Percentiles rank a stretch among this genome's conserved stretches.
Evolutionary conservation across 2,888 invertebrate genomes (phyloP).

Genomic region (Caenorhabditis zanzibari): DNA sequence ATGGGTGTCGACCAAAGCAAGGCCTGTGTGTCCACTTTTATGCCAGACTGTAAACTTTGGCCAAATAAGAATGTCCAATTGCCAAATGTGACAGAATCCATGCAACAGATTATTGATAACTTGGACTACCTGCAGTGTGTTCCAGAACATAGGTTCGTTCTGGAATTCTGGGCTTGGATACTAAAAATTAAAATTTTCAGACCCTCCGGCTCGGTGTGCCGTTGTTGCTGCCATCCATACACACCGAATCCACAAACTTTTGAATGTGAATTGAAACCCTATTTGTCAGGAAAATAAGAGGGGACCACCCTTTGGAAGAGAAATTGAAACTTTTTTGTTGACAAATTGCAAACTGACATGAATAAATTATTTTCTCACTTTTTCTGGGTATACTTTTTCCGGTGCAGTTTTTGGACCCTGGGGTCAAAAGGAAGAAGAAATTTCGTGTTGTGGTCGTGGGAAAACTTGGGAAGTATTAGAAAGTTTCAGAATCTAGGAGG

Average conservation of each 20-base stretch:
- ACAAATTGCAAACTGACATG: slow-evolving; percentile 28
- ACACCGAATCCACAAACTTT: slow-evolving; percentile 81
- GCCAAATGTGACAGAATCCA: slow-evolving; percentile 81
- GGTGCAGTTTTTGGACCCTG: background rate
- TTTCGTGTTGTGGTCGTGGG: background rate
- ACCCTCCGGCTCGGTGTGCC: slow-evolving; percentile 78
- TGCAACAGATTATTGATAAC: slow-evolving; percentile 80
- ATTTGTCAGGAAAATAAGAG: slow-evolving; percentile 61
- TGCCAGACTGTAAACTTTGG: slow-evolving; percentile 79
- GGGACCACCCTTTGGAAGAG: slow-evolving; percentile 5
- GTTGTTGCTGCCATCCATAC: slow-evolving; percentile 83
- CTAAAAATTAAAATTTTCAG: slow-evolving; percentile 65
- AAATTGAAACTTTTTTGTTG: slow-evolving; percentile 22
- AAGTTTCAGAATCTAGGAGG: too few relatives aligned
- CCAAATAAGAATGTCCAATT: slow-evolving; percentile 77
- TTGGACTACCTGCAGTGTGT: slow-evolving; percentile 81
- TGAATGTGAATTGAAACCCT: slow-evolving; percentile 80
- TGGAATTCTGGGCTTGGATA: too few relatives aligned
- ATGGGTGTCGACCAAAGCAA: slow-evolving; percentile 79
- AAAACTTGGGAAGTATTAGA: too few relatives aligned
- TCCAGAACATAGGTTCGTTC: slow-evolving; percentile 77
- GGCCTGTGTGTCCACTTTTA: slow-evolving; percentile 78
- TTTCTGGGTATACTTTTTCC: background rate
- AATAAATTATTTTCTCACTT: slow-evolving; percentile 34
- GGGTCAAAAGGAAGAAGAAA: background rate